These are phyloP conservation scores for Beris chalybata DNA, from an alignment of 2,888 invertebrate species.

Conservation along the genomic window DNA sequence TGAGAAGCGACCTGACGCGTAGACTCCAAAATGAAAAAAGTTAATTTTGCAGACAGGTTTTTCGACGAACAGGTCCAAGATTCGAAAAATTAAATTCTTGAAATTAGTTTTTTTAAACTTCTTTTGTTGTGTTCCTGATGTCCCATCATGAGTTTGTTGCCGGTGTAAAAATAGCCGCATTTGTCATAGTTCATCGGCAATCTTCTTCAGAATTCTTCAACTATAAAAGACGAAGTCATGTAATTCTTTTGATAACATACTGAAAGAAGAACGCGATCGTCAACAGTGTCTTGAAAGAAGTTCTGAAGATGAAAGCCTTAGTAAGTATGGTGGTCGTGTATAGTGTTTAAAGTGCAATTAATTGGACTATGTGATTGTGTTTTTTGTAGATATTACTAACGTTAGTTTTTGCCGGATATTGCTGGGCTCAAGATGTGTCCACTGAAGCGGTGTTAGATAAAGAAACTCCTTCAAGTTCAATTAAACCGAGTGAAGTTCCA, in stretches of 20 bases:
- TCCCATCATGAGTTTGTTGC: background rate
- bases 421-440: constrained; percentile 2
- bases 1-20: too few species aligned
- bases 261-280: constrained; percentile 22
- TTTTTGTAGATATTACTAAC: constrained; percentile 2
- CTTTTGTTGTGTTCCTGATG: constrained; percentile 22
- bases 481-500: constrained; percentile 13
- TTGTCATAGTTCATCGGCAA: constrained; percentile 29
- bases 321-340: constrained; percentile 9
- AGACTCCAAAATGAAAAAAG: too few species aligned
- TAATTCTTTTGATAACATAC: constrained; percentile 35
- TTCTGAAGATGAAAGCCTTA: constrained; percentile 1
- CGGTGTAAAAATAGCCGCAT: constrained; percentile 33
- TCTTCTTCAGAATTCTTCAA: constrained; percentile 7
- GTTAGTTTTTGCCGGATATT: background rate
- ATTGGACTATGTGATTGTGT: background rate
- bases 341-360: background rate
- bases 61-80: too few species aligned
- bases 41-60: too few species aligned
- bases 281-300: background rate
- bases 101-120: background rate
- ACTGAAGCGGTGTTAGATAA: constrained; percentile 4
- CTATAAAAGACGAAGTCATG: constrained; percentile 37
- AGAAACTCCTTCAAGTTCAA: background rate
- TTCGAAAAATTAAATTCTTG: too few species aligned